A percentile compares a stretch with the other conserved stretches of the same genome.
Conservation (phyloP, 2,113 vertebrate species). For the Marmota monax region DNA sequence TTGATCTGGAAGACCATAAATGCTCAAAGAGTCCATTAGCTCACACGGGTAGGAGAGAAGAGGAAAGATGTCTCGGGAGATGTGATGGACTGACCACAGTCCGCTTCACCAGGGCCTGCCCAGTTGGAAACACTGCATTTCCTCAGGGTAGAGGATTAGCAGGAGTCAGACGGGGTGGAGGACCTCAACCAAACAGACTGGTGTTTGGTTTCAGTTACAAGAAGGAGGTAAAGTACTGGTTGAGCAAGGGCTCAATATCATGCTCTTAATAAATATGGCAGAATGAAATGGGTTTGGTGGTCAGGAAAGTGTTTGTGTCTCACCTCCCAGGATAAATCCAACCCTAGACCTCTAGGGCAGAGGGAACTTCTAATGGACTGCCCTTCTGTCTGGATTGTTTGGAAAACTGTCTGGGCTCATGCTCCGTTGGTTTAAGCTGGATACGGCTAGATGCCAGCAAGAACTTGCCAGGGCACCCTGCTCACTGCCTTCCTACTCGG, state of each 20-base stretch:
- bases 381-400: neutral
- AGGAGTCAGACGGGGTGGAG: neutral
- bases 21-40: too few species aligned
- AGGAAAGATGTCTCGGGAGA: neutral
- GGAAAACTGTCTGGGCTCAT: neutral
- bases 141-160: neutral
- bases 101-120: fast-evolving
- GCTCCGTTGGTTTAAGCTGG: neutral
- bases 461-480: neutral
- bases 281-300: neutral
- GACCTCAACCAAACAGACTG: neutral
- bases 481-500: neutral
- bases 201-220: neutral
- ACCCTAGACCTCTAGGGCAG: neutral
- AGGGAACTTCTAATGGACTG: fast-evolving
- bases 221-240: neutral
- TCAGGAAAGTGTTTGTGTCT: neutral
- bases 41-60: neutral
- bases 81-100: neutral
- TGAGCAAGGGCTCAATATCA: neutral
- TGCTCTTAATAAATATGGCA: too few species aligned
- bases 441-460: neutral
- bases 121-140: neutral
- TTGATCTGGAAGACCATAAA: neutral
- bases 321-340: neutral